phyloP scores from a whole-genome alignment of 1,140 invertebrate genomes.

The Euschistus heros region DNA sequence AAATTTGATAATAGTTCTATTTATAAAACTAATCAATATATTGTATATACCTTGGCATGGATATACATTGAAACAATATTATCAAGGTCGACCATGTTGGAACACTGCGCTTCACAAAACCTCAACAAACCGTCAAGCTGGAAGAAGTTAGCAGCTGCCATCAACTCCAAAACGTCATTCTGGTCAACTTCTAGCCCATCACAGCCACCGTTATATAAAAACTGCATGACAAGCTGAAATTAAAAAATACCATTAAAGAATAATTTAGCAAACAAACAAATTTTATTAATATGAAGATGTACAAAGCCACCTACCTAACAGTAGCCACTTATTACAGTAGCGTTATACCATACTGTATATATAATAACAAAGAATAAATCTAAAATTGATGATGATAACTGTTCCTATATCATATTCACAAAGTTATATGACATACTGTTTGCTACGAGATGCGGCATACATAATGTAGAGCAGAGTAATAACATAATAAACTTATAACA shows the following conservation, averaged over 20 bases:
- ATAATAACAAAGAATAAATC: no score
- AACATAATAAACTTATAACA: no score
- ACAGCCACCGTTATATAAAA: slow-evolving; percentile 79
- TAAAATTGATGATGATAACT: no score
- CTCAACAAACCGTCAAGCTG: slow-evolving; percentile 72
- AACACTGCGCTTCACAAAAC: slow-evolving; percentile 76
- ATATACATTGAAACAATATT: slow-evolving; percentile 88
- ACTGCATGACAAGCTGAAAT: slow-evolving; percentile 81
- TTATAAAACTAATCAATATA: not conserved
- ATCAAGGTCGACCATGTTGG: slow-evolving; percentile 70
- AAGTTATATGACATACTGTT: no score
- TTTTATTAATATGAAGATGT: not conserved
- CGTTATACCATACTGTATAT: no score
- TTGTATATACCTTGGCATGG: slow-evolving; percentile 65
- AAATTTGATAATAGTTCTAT: no score
- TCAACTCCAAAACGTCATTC: slow-evolving; percentile 72
- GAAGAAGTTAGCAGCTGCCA: slow-evolving; percentile 87
- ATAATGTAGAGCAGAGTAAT: no score
- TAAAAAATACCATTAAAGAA: not conserved
- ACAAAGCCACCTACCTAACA: no score
- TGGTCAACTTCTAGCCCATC: slow-evolving; percentile 62
- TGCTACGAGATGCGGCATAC: no score
- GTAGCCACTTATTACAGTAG: no score
- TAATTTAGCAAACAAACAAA: slow-evolving; percentile 17
- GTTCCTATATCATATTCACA: no score